Conservation (phyloP, 1,140 invertebrate genomes). For the Drosophila burlai region DNA sequence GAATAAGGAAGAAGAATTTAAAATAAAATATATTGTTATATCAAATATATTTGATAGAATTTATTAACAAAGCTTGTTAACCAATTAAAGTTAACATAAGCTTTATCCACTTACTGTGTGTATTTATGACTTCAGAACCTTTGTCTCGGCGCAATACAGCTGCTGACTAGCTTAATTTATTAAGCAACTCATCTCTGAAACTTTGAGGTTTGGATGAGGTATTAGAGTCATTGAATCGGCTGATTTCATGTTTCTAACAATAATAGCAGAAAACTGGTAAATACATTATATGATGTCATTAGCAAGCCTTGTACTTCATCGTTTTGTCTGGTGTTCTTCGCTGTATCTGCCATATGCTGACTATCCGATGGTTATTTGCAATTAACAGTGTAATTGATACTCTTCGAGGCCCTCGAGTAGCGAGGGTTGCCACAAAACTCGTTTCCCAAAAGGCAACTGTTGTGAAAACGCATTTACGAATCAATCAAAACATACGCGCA, state of each 20-base stretch:
- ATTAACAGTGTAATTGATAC: slow-evolving; percentile 76
- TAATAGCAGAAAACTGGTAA: background rate
- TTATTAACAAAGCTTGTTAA: too few relatives aligned
- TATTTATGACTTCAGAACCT: background rate
- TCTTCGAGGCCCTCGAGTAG: slow-evolving; percentile 23
- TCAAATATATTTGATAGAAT: background rate
- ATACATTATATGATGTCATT: slow-evolving; percentile 20
- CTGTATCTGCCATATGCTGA: slow-evolving; percentile 11
- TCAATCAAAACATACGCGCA: slow-evolving; percentile 83
- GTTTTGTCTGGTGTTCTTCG: slow-evolving; percentile 5
- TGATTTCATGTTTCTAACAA: slow-evolving; percentile 2
- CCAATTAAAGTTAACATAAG: too few relatives aligned
- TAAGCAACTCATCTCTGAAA: slow-evolving; percentile 3
- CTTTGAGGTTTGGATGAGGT: background rate
- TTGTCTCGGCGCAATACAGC: background rate
- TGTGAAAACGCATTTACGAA: slow-evolving; percentile 75
- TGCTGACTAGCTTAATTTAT: background rate
- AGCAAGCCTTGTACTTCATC: slow-evolving; percentile 6
- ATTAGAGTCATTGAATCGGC: slow-evolving; percentile 1
- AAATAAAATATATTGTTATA: too few relatives aligned
- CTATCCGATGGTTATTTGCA: slow-evolving; percentile 30
- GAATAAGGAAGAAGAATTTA: too few relatives aligned
- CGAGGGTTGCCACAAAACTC: slow-evolving; percentile 33
- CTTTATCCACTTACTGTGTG: background rate
- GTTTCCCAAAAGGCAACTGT: slow-evolving; percentile 54